These are phyloP conservation scores for Megaustenia siamemsis DNA, from an alignment of 2,888 invertebrate genomes.

Conservation along the genomic window DNA sequence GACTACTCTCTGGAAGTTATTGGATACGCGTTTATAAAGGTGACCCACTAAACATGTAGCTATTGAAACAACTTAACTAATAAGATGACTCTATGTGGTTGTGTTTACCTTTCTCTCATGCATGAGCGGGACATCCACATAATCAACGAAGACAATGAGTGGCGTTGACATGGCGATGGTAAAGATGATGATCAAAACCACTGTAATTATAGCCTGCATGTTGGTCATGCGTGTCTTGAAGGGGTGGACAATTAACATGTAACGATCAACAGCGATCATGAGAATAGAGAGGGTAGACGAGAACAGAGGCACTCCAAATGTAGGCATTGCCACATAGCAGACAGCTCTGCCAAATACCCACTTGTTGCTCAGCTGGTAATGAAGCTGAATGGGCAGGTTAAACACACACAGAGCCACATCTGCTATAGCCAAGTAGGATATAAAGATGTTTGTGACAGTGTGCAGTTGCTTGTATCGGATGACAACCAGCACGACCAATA, in stretches of 20 bases:
- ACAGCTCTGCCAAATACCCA: conserved; percentile 77
- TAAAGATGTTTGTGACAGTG: conserved; percentile 78
- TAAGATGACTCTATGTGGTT: background rate
- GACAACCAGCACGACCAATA: conserved; percentile 74
- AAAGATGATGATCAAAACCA: conserved; percentile 65
- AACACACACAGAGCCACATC: conserved; percentile 77
- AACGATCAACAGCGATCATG: conserved; percentile 78
- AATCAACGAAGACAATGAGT: conserved; percentile 70
- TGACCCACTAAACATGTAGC: too few relatives aligned
- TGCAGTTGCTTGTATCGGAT: conserved; percentile 71
- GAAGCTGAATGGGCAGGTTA: conserved; percentile 77
- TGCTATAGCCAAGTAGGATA: conserved; percentile 75
- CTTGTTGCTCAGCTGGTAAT: conserved; percentile 76
- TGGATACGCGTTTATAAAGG: too few relatives aligned
- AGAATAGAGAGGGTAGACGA: conserved; percentile 77
- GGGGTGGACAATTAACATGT: conserved; percentile 78
- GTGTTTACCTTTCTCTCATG: conserved; percentile 65
- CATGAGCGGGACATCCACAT: conserved; percentile 56
- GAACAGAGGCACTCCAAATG: conserved; percentile 78
- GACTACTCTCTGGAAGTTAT: too few relatives aligned
- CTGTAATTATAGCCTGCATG: conserved; percentile 66
- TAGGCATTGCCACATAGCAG: conserved; percentile 76
- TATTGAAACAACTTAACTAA: background rate
- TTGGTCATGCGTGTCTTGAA: conserved; percentile 72
- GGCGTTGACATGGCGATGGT: conserved; percentile 74